Base-by-base conservation (phyloP, 2,888 invertebrate genomes). In the Gibbula magus region DNA sequence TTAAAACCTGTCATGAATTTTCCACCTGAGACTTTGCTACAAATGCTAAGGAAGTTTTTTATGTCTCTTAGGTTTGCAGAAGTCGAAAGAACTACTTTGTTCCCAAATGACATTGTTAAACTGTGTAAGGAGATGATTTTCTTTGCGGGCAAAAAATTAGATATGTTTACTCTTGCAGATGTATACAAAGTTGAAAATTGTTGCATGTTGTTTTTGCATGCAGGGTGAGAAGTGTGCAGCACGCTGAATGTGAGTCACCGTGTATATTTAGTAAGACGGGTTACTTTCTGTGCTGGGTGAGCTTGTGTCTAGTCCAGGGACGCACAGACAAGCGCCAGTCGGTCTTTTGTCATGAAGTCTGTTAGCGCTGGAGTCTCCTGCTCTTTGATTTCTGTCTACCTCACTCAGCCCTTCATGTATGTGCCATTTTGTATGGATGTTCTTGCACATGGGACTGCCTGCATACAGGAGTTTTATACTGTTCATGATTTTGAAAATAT, bases 271-370 rank as follows among this genome's bases (percentile, higher is more conserved):
- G 61, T 61, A 61, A 29, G 61, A 29, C 25, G 61, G 61, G 25
- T 16, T 25, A 13, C 61, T 29, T 22, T 61, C 29, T 61, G 61
- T 61, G 29, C 61, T 61, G 61, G 25, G 29, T 18, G 29, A 22
- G 16, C 25, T 25, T 29, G 61, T 61, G 29, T 61, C 61, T 61
- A 29, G 61, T 61, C 29, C 7, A 25, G 61, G 29, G 61, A 61
- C 61, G 45, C 45, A 61, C 61, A 29, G 61, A 25, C 25, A 25
- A 61, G 61, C 22, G 29, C 61, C 61, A 45, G 45, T 45, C 13
- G 45, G 45, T 45, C 45, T 45, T 29, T 61, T 61, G 61, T 61
- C 61, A 61, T 61, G 61, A 61, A 61, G 61, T 61, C 61, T 61
- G 61, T 61, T 22, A 29, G 29, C 13, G 61, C 61, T 29, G 61